Percentiles rank a stretch among this genome's conserved stretches.
Evolutionary conservation across 2,888 invertebrate genomes (phyloP).

Genomic region (Drosophila kanekoi): DNA sequence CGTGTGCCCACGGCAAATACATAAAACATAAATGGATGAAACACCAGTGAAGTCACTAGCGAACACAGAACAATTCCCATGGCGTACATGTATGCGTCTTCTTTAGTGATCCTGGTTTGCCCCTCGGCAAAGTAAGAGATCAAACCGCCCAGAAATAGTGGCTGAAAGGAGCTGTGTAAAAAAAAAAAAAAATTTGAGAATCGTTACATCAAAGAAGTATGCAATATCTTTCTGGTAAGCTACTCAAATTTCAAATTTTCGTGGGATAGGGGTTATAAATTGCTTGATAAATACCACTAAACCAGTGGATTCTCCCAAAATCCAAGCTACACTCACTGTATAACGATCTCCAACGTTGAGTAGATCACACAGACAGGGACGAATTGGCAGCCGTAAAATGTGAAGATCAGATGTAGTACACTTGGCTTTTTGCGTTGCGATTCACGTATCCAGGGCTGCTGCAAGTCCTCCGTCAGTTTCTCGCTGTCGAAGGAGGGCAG

Average conservation of each 20-base stretch:
- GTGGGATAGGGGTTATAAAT: too few species aligned
- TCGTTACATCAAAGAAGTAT: too few species aligned
- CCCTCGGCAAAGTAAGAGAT: slow-evolving; percentile 88
- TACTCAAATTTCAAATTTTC: too few species aligned
- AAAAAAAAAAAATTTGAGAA: background rate
- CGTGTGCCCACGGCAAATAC: slow-evolving; percentile 90
- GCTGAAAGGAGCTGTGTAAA: slow-evolving; percentile 87
- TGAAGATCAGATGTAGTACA: slow-evolving; percentile 84
- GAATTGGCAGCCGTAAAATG: slow-evolving; percentile 85
- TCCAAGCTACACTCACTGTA: slow-evolving; percentile 74
- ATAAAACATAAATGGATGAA: slow-evolving; percentile 91
- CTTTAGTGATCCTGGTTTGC: slow-evolving; percentile 85
- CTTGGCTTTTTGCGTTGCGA: slow-evolving; percentile 81
- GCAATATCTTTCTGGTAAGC: too few species aligned
- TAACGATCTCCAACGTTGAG: slow-evolving; percentile 80
- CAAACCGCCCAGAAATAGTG: slow-evolving; percentile 88
- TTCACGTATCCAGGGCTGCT: slow-evolving; percentile 84
- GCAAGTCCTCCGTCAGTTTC: slow-evolving; percentile 84
- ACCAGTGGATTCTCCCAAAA: background rate
- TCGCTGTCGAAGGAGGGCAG: slow-evolving; percentile 85
- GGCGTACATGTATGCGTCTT: slow-evolving; percentile 89
- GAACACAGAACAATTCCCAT: slow-evolving; percentile 88
- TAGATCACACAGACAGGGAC: slow-evolving; percentile 80
- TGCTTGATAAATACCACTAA: too few species aligned
- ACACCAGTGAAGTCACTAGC: slow-evolving; percentile 86